Evolutionary conservation across 2,888 invertebrate species (phyloP), one percentile per base, ranked within the genome.

Genomic region (Apamea epomidion): DNA sequence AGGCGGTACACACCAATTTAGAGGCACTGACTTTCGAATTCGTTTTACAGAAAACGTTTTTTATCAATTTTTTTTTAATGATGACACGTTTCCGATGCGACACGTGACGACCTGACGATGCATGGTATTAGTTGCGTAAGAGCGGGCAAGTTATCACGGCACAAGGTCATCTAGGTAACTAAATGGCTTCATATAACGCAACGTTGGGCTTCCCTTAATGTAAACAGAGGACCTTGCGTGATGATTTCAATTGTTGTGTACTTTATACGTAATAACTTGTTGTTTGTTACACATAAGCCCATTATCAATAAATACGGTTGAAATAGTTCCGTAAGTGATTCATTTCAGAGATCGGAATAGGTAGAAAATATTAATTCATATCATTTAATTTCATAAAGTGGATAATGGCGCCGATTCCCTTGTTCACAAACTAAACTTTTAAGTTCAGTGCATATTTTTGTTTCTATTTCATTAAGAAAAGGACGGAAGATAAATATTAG

Each of bases 151-250:
- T 77, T 84, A 89, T 89, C 85, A 90, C 80, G 45, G 70, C 80
- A 65, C 84, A 85, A 88, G 88, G 89, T 80, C 73, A 67, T 32
- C 48, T 32, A 12, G 25, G 71, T 72, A 71, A n/a, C 37, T 68
- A 42, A 62, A 80, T 42, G 90, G 88, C 88, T 89, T 89, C 87
- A 37, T 76, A 72, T 51, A 54, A 37, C 29, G n/a, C 37, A 29
- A 74, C 64, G 65, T 77, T 69, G 14, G 89, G 89, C 89, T 87
- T 88, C 88, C 25, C 69, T 69, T 54, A 42, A 71, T 65, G 74
- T 76, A 78, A 74, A 85, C 75, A 78, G n/a, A 65, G 1, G 25
- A 16, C 42, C 14, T 62, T 74, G 42, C 29, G 54, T 64, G 65
- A 79, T 37, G 37, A 80, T 80, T 78, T 67, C 48, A 67, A 25